Evolutionary conservation across 2,888 invertebrate genomes (phyloP), one percentile per base, ranked within the genome.

Genomic region (Junonia oenone): DNA sequence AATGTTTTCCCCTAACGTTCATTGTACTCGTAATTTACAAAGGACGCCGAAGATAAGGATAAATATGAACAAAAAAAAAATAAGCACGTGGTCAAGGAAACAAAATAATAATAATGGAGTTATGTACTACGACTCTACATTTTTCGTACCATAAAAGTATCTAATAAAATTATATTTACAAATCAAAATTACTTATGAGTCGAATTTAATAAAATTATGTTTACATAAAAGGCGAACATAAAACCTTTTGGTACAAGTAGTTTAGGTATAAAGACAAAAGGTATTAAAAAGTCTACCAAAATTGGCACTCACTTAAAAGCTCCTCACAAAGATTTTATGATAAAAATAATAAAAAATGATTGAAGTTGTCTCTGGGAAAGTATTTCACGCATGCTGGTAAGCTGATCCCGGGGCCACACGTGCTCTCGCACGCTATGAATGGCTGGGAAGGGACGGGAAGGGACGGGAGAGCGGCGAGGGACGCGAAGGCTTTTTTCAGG

Each of bases 401-500:
- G 76, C 71, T 72, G 81, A 82, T 78, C 74, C 72, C 57, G 62
- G 55, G 80, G 75, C 82, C 88, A 89, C 89, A 88, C 88, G 88
- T 87, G 88, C 74, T 59, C 62, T 22, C 59, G 56, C 59, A 52
- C 51, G 63, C 63, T 59, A 73, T 74, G 73, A 73, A 73, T 74
- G 73, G 68, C 67, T 73, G 77, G 78, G 78, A 74, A 73, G 77
- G 76, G 73, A 66, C 63, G 65, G 73, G 75, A 70, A 67, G 68
- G 63, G 61, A 58, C 51, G 56, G 59, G 59, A 55, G 43, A 22
- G 43, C n/a, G 55, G 68, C 68, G 71, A 70, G 70, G 69, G 63
- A 66, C 63, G 64, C 59, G 64, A 75, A 88, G 88, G 85, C 88
- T 88, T 90, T 89, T 89, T 90, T 88, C 89, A 89, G 89, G 87